These are phyloP conservation scores for Heliconius hortense DNA, from an alignment of 2,888 invertebrate species.

Conservation along the genomic window DNA sequence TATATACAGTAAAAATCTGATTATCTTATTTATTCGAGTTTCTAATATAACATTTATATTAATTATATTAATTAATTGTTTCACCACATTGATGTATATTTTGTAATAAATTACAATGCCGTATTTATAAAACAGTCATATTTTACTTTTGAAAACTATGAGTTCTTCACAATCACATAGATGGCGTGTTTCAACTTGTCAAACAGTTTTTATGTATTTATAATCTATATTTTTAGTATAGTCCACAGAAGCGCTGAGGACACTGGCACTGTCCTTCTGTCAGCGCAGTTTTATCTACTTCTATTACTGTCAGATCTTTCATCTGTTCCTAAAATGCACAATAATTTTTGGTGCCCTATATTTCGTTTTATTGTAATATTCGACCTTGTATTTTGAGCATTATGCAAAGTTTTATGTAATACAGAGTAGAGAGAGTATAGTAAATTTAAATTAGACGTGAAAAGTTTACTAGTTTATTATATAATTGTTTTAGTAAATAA, in stretches of 20 bases:
- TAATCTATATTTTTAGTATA: constrained; percentile 11
- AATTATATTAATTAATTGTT: too few relatives aligned
- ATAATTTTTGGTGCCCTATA: constrained; percentile 22
- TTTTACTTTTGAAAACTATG: background rate
- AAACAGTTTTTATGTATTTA: constrained; percentile 11
- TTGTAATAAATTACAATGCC: background rate
- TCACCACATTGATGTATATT: background rate
- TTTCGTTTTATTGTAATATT: constrained; percentile 26
- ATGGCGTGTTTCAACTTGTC: background rate
- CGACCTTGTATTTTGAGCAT: constrained; percentile 16
- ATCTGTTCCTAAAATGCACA: constrained; percentile 38
- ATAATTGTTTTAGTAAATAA: constrained; percentile 34
- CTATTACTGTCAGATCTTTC: constrained; percentile 36
- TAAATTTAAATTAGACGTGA: constrained; percentile 26
- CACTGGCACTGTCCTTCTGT: constrained; percentile 19
- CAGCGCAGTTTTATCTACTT: constrained; percentile 28
- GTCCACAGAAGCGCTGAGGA: too few relatives aligned
- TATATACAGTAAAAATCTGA: background rate
- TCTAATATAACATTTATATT: background rate
- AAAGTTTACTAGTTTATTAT: constrained; percentile 38
- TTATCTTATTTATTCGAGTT: background rate
- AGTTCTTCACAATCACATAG: background rate
- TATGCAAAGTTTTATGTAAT: constrained; percentile 26
- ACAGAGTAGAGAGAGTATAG: constrained; percentile 27
- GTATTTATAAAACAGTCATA: background rate